A percentile compares a stretch with the other conserved stretches of the same genome.
Evolutionary conservation across 1,140 invertebrate genomes (phyloP).

Genomic region (Aricia agestis): DNA sequence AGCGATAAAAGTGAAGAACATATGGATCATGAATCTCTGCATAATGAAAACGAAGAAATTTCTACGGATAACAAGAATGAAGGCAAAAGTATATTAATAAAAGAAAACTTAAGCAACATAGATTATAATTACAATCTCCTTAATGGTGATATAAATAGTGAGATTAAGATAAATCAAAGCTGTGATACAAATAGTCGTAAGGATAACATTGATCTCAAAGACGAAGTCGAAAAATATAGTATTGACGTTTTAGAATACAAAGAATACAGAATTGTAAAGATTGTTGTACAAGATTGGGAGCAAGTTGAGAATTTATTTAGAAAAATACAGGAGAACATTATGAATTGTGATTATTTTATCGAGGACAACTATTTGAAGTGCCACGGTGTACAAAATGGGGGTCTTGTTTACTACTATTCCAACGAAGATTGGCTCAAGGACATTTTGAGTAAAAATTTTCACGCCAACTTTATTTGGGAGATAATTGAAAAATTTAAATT

Average conservation of each 20-base stretch:
- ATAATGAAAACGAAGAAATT: not conserved
- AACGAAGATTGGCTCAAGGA: not conserved
- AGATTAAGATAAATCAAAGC: not conserved
- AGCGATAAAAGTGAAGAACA: no score
- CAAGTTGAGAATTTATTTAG: not conserved
- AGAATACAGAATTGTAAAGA: conserved; percentile 1
- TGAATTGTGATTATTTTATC: conserved; percentile 22
- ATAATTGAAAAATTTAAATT: conserved; percentile 7
- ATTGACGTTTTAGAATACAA: conserved; percentile 7
- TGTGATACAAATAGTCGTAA: conserved; percentile 2
- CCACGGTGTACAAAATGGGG: not conserved
- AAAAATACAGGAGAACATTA: not conserved
- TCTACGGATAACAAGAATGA: not conserved
- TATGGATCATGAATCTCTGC: no score
- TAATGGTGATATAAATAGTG: not conserved
- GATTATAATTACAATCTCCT: not conserved
- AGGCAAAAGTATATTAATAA: not conserved
- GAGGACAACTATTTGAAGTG: conserved; percentile 5
- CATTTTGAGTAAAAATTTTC: not conserved
- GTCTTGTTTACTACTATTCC: not conserved
- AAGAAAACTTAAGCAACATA: not conserved
- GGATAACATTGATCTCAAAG: not conserved
- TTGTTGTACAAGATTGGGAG: not conserved
- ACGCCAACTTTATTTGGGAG: not conserved
- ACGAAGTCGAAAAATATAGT: not conserved